Percentiles rank a stretch among this genome's conserved stretches.
These are phyloP conservation scores for Equus przewalskii DNA, from an alignment of 2,113 vertebrate species.

Conservation along the genomic window DNA sequence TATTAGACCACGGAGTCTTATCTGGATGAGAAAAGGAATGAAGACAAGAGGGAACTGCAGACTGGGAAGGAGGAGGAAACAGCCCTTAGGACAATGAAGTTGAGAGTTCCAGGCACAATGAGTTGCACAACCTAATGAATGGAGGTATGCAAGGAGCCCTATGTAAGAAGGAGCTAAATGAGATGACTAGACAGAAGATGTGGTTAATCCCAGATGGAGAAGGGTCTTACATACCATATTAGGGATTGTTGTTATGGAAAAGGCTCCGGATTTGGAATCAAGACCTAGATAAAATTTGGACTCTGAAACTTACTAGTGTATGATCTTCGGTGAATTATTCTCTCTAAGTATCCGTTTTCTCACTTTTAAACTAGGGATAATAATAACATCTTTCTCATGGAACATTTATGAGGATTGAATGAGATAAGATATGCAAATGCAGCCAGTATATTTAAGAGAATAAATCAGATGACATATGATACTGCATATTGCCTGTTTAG, in stretches of 20 bases:
- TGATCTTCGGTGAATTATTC: constrained; percentile 52
- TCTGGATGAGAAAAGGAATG: background rate
- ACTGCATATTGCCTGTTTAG: constrained; percentile 33
- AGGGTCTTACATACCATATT: background rate
- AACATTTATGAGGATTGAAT: constrained; percentile 77
- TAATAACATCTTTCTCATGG: constrained; percentile 79
- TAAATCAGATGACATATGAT: constrained; percentile 63
- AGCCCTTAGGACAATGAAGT: background rate
- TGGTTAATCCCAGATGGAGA: background rate
- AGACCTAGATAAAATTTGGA: constrained; percentile 53
- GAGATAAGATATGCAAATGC: constrained; percentile 77
- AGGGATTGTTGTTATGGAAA: background rate
- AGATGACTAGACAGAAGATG: background rate
- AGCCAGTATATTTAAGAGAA: constrained; percentile 78
- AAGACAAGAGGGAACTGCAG: background rate
- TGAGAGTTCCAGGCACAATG: background rate
- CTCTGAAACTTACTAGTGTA: constrained; percentile 20
- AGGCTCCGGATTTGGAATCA: constrained; percentile 38
- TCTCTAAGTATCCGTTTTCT: constrained; percentile 61
- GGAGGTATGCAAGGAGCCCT: background rate
- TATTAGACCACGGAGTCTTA: background rate
- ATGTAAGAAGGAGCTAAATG: background rate
- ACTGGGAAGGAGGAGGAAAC: background rate
- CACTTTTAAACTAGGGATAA: constrained; percentile 73
- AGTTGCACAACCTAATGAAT: background rate